Percentiles rank a stretch among this genome's conserved stretches.
Conservation (phyloP, 2,888 invertebrate species). For the Danaus chrysippus region DNA sequence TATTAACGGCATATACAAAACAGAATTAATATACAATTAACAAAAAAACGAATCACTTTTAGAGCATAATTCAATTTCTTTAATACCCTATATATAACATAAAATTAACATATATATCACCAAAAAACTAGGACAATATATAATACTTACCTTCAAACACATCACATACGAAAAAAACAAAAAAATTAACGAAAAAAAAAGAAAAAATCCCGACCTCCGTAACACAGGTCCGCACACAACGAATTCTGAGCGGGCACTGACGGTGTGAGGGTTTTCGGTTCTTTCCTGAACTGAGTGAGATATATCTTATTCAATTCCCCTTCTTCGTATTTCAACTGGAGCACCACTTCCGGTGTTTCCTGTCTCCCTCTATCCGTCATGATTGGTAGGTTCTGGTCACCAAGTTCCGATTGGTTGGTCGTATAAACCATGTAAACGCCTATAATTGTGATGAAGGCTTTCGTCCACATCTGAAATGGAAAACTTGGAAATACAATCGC, state of each 20-base stretch:
- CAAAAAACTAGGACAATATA: background rate
- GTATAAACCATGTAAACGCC: conserved; percentile 46
- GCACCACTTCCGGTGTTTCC: conserved; percentile 64
- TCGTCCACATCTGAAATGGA: conserved; percentile 47
- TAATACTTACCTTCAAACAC: conserved; percentile 23
- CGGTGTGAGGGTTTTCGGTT: conserved; percentile 43
- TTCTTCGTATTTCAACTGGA: conserved; percentile 67
- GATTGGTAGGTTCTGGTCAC: conserved; percentile 43
- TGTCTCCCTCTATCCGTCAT: conserved; percentile 34
- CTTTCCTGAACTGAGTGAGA: conserved; percentile 66
- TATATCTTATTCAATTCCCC: conserved; percentile 74
- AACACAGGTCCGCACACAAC: conserved; percentile 70
- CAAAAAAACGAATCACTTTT: too few relatives aligned
- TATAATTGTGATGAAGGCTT: conserved; percentile 51
- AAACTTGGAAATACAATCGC: conserved; percentile 23
- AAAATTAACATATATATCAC: background rate
- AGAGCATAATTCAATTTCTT: too few relatives aligned
- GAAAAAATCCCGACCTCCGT: conserved; percentile 59
- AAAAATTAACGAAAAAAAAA: conserved; percentile 36
- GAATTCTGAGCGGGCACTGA: conserved; percentile 58
- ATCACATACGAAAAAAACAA: conserved; percentile 34
- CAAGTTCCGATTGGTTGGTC: conserved; percentile 48
- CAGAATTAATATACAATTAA: too few relatives aligned
- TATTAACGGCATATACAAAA: too few relatives aligned
- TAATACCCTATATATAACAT: too few relatives aligned